phyloP scores from a whole-genome alignment of 2,888 invertebrate genomes.

The Pheosia tremula region DNA sequence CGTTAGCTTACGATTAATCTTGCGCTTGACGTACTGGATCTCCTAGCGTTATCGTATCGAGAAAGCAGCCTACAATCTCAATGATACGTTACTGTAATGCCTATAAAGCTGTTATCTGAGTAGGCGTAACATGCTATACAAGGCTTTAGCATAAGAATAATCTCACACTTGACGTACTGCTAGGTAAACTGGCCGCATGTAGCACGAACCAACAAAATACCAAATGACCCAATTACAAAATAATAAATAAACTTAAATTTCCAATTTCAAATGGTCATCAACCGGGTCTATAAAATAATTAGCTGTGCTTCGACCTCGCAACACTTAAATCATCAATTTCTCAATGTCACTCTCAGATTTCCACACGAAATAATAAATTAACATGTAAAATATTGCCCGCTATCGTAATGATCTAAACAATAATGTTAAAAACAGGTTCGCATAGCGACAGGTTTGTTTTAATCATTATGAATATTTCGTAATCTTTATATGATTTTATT shows the following conservation, averaged over 20 bases:
- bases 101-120: too few species aligned
- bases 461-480: conserved; percentile 6
- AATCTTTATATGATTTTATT: conserved; percentile 7
- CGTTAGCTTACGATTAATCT: too few species aligned
- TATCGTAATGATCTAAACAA: conserved; percentile 4
- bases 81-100: too few species aligned
- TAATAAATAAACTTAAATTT: not conserved
- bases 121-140: too few species aligned
- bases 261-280: conserved; percentile 1
- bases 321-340: conserved; percentile 6
- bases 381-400: not conserved
- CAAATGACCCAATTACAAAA: not conserved
- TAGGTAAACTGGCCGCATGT: too few species aligned
- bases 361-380: conserved; percentile 5
- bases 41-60: too few species aligned
- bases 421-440: conserved; percentile 6
- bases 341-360: conserved; percentile 5
- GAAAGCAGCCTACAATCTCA: too few species aligned
- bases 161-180: too few species aligned
- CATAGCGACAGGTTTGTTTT: not conserved
- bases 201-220: not conserved
- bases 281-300: not conserved
- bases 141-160: too few species aligned
- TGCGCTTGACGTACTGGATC: too few species aligned
- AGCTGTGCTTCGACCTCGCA: conserved; percentile 2